phyloP scores from a whole-genome alignment of 2,888 invertebrate genomes.

The Timandra comae region DNA sequence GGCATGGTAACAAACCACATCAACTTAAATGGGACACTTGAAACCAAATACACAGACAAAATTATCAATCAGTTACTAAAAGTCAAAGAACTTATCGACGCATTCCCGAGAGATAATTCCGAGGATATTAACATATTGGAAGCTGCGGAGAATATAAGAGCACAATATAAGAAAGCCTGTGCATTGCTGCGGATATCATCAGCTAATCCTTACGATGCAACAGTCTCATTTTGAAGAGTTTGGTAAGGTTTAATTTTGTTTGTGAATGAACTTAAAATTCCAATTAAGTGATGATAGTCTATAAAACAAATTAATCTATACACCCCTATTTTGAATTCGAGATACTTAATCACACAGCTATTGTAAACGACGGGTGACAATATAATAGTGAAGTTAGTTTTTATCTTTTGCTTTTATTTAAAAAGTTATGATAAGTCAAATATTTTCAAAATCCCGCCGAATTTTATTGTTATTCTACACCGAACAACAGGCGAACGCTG shows the following conservation, averaged over 20 bases:
- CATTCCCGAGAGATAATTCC: slow-evolving; percentile 81
- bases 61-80: slow-evolving; percentile 68
- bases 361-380: no score
- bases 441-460: no score
- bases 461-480: no score
- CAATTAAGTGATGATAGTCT: no score
- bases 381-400: no score
- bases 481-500: no score
- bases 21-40: slow-evolving; percentile 33
- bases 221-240: slow-evolving; percentile 73
- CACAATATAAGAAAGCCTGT: slow-evolving; percentile 82
- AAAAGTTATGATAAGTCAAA: no score
- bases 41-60: slow-evolving; percentile 69
- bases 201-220: slow-evolving; percentile 72
- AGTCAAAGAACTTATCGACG: slow-evolving; percentile 76
- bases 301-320: no score
- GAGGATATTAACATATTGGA: slow-evolving; percentile 80
- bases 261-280: no score
- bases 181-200: slow-evolving; percentile 80
- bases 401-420: no score
- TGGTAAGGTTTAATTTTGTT: slow-evolving; percentile 21
- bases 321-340: no score
- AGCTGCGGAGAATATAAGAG: slow-evolving; percentile 79
- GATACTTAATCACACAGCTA: no score
- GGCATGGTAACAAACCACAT: slow-evolving; percentile 77